Evolutionary conservation across 2,888 invertebrate genomes (phyloP).

Genomic region (Arctia plantaginis): DNA sequence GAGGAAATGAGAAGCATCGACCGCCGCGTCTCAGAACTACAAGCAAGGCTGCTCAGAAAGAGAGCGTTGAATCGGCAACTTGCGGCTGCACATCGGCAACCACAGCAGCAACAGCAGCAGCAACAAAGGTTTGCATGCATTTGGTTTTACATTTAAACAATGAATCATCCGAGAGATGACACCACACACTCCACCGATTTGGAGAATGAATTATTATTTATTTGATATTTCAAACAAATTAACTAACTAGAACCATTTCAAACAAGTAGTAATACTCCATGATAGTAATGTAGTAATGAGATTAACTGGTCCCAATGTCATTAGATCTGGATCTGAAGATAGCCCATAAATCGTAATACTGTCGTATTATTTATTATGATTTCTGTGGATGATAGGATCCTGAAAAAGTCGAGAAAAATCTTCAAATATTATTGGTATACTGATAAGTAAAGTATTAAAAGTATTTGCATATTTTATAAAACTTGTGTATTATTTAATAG

Average conservation of each 20-base stretch:
- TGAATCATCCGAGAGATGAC: not conserved
- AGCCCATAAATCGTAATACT: no score
- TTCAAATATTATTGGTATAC: no score
- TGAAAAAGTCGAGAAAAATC: no score
- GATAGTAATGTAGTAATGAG: no score
- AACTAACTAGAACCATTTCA: not conserved
- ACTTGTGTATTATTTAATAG: not conserved
- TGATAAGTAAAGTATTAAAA: no score
- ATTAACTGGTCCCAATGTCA: no score
- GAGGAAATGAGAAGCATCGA: constrained; percentile 97
- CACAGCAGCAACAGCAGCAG: constrained; percentile 77
- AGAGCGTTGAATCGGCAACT: constrained; percentile 91
- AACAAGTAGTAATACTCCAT: not conserved
- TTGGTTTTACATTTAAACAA: not conserved
- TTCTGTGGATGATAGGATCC: no score
- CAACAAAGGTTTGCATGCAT: constrained; percentile 50
- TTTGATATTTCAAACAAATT: not conserved
- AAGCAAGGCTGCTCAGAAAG: constrained; percentile 95
- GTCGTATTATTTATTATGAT: no score
- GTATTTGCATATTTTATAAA: no score
- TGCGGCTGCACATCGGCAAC: constrained; percentile 83
- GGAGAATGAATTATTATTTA: not conserved
- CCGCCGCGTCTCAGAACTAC: constrained; percentile 96
- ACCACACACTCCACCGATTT: not conserved
- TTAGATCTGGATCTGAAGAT: no score